A percentile compares a stretch with the other conserved stretches of the same genome.
phyloP scores from a whole-genome alignment of 2,113 vertebrate species.

The Cololabis saira region DNA sequence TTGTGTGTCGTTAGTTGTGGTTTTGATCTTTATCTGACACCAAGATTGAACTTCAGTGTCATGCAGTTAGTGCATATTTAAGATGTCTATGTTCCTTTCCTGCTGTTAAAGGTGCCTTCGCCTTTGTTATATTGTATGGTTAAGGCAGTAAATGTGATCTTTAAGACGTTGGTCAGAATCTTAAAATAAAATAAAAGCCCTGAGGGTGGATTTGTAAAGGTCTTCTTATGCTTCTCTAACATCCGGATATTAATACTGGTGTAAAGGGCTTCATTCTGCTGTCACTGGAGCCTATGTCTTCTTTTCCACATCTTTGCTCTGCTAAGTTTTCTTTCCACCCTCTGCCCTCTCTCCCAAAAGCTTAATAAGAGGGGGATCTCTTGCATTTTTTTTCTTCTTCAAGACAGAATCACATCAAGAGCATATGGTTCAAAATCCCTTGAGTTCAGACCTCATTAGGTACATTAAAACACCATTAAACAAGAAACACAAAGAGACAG shows the following conservation, averaged over 20 bases:
- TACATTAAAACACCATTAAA: slow-evolving; percentile 36
- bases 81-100: not conserved
- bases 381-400: slow-evolving; percentile 37
- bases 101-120: not conserved
- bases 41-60: not conserved
- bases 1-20: too few species aligned
- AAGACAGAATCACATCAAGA: slow-evolving; percentile 46
- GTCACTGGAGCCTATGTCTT: slow-evolving; percentile 39
- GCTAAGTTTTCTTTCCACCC: slow-evolving; percentile 51
- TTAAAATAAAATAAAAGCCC: slow-evolving; percentile 40
- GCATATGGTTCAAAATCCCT: slow-evolving; percentile 38
- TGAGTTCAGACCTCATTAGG: slow-evolving; percentile 38
- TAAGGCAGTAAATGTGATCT: slow-evolving; percentile 27
- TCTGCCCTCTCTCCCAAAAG: slow-evolving; percentile 35
- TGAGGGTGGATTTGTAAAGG: slow-evolving; percentile 30
- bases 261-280: slow-evolving; percentile 47
- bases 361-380: slow-evolving; percentile 38
- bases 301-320: slow-evolving; percentile 34
- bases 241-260: slow-evolving; percentile 34
- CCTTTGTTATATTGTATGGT: slow-evolving; percentile 3
- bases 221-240: slow-evolving; percentile 49
- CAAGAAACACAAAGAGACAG: slow-evolving; percentile 23
- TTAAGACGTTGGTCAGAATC: slow-evolving; percentile 17
- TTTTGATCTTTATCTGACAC: too few species aligned
- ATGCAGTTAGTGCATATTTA: not conserved